Evolutionary conservation across 1,140 invertebrate genomes (phyloP).

Genomic region (Trichonephila inaurata): DNA sequence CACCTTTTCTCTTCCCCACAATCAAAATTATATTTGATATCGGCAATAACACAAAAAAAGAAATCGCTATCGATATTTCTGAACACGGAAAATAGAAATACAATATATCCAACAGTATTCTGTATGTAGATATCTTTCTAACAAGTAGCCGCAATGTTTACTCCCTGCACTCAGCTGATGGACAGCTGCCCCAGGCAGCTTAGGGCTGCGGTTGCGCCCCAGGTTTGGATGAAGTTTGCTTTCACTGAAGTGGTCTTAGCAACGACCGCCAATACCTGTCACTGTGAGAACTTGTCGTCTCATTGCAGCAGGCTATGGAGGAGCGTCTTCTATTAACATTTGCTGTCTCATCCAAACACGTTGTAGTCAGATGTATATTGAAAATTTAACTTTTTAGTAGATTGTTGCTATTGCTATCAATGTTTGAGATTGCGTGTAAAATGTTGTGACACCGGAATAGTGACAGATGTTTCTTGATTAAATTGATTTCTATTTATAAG

Average conservation of each 20-base stretch:
- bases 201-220: neutral
- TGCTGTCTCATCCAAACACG: neutral
- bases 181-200: conserved; percentile 43
- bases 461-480: neutral
- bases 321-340: conserved; percentile 55
- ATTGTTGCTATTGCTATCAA: neutral
- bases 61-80: conserved; percentile 3
- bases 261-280: conserved; percentile 68
- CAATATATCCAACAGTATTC: neutral
- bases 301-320: conserved; percentile 30
- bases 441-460: neutral
- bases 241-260: conserved; percentile 37
- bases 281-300: conserved; percentile 38
- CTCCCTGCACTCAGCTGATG: conserved; percentile 33
- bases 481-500: neutral
- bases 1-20: no score
- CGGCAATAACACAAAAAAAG: no score
- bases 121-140: conserved; percentile 21
- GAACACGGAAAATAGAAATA: neutral
- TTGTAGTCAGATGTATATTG: conserved; percentile 30
- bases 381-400: neutral
- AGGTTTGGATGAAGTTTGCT: conserved; percentile 47
- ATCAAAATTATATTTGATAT: no score
- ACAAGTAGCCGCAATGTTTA: conserved; percentile 58
- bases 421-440: neutral